Evolutionary conservation across 2,797 vertebrate genomes (phyloP).

Genomic region (Euthynnus affinis): DNA sequence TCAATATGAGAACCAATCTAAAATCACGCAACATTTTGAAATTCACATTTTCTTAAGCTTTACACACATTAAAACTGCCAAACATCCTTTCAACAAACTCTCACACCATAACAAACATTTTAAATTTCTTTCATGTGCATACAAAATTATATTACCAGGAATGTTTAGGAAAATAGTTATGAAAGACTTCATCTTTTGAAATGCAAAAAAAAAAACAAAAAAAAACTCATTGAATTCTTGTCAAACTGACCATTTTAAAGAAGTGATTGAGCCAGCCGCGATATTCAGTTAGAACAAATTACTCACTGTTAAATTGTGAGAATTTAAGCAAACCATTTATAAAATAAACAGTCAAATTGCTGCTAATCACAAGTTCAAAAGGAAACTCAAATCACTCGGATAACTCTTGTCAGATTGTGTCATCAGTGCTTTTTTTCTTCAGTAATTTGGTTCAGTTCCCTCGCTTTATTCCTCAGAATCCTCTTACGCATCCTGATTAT

Average conservation of each 20-base stretch:
- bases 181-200: constrained; percentile 24
- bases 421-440: constrained; percentile 57
- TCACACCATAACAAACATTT: not conserved
- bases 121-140: not conserved
- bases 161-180: constrained; percentile 5
- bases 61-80: not conserved
- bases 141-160: constrained; percentile 4
- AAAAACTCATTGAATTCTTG: constrained; percentile 5
- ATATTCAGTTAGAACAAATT: not conserved
- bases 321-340: not conserved
- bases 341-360: not conserved
- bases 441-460: constrained; percentile 90
- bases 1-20: not conserved
- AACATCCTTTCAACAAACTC: constrained; percentile 4
- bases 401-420: not conserved
- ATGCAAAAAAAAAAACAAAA: constrained; percentile 4
- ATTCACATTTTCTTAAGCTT: constrained; percentile 55
- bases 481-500: constrained; percentile 95
- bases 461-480: constrained; percentile 88
- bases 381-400: not conserved
- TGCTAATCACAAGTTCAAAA: not conserved
- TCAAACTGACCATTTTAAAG: not conserved
- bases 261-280: not conserved
- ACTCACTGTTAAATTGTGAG: not conserved
- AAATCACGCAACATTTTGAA: constrained; percentile 37